phyloP scores from a whole-genome alignment of 2,888 invertebrate species.

The Gisinianus flammeolus region DNA sequence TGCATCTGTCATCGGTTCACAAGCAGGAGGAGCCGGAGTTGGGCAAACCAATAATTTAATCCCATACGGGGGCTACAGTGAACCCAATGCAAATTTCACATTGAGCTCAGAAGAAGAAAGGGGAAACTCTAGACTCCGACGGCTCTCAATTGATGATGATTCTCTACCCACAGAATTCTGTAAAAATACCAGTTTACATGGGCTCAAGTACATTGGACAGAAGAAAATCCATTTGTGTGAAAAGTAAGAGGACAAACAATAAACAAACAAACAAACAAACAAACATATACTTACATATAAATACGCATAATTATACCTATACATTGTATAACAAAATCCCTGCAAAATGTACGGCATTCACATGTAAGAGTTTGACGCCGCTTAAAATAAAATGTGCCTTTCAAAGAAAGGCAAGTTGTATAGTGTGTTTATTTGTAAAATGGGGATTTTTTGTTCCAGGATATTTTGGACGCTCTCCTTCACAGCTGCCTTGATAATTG shows the following conservation, averaged over 20 bases:
- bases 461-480: slow-evolving; percentile 51
- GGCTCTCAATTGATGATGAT: not conserved
- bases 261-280: not conserved
- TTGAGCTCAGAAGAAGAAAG: no score
- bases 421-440: no score
- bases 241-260: slow-evolving; percentile 21
- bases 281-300: no score
- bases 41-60: not conserved
- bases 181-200: slow-evolving; percentile 48
- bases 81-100: not conserved
- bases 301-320: no score
- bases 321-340: no score
- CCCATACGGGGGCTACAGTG: slow-evolving; percentile 22
- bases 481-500: slow-evolving; percentile 32
- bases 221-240: slow-evolving; percentile 43
- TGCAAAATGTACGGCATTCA: no score
- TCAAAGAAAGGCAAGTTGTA: no score
- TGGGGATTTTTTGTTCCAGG: slow-evolving; percentile 34
- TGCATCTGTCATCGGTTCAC: slow-evolving; percentile 7
- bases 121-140: no score
- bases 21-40: not conserved
- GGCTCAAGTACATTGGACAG: slow-evolving; percentile 51
- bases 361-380: not conserved
- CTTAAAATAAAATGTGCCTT: not conserved
- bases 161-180: slow-evolving; percentile 45